Conservation (phyloP, 1,140 invertebrate genomes). For the Melitaea cinxia region DNA sequence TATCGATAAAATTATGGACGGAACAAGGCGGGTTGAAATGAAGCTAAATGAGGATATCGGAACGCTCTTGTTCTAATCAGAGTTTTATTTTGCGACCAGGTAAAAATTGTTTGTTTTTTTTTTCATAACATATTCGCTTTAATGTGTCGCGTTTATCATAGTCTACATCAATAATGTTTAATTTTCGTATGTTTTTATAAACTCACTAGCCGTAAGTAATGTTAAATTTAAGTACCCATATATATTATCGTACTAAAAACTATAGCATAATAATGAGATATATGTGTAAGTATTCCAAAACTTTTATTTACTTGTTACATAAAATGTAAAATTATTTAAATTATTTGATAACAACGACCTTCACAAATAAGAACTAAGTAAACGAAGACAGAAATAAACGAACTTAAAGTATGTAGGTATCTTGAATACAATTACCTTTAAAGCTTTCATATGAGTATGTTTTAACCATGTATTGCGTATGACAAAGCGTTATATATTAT, state of each 20-base stretch:
- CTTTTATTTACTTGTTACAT: background rate
- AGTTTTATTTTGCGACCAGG: slow-evolving; percentile 64
- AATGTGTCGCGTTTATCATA: slow-evolving; percentile 53
- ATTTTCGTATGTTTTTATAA: background rate
- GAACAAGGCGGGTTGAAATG: slow-evolving; percentile 49
- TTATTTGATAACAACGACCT: background rate
- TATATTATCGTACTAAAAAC: no score
- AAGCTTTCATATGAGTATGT: no score
- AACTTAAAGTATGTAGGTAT: slow-evolving; percentile 1
- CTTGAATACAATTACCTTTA: slow-evolving; percentile 19
- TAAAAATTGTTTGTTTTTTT: slow-evolving; percentile 51
- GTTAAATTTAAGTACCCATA: no score
- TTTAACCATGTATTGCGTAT: no score
- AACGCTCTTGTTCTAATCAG: slow-evolving; percentile 71
- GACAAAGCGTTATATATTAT: slow-evolving; percentile 27
- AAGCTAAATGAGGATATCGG: slow-evolving; percentile 54
- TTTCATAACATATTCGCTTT: slow-evolving; percentile 61
- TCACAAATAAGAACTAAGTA: slow-evolving; percentile 17
- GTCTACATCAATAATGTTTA: slow-evolving; percentile 19
- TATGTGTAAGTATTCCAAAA: no score
- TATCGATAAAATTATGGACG: slow-evolving; percentile 71
- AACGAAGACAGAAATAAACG: slow-evolving; percentile 9
- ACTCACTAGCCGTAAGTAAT: no score
- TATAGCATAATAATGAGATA: no score
- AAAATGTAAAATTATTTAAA: background rate